phyloP scores from a whole-genome alignment of 92 coral and sea anemone species.

The Chrysogorgia sp. region DNA sequence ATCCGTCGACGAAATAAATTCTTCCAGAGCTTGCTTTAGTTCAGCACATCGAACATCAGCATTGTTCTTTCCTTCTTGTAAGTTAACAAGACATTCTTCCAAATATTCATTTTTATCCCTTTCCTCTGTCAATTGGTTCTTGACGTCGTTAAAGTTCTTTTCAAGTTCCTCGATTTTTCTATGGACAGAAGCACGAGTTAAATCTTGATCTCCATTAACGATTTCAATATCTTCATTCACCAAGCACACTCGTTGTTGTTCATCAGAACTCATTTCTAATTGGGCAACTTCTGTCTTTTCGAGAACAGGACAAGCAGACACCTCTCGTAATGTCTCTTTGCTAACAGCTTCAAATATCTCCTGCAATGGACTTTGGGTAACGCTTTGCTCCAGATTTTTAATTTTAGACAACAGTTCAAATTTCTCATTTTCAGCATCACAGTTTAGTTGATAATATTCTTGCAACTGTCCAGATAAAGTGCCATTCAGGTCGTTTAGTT shows the following conservation, averaged over 20 bases:
- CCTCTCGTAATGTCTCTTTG: background rate
- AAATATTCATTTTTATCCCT: slow-evolving; percentile 46
- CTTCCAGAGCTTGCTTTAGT: slow-evolving; percentile 89
- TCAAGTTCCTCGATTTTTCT: background rate
- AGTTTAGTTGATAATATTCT: no score
- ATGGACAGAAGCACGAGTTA: background rate
- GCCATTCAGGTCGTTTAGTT: background rate
- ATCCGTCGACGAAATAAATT: slow-evolving; percentile 89
- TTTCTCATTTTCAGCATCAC: background rate
- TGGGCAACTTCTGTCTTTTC: background rate
- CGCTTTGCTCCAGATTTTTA: background rate
- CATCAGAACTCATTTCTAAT: background rate
- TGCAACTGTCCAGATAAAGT: no score
- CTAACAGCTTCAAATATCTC: background rate
- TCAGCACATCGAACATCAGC: slow-evolving; percentile 51
- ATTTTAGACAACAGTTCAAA: background rate
- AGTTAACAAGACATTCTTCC: slow-evolving; percentile 56
- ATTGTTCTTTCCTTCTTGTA: slow-evolving; percentile 67
- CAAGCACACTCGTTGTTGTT: background rate
- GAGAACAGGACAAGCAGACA: background rate
- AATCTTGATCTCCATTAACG: background rate
- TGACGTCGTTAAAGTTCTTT: slow-evolving; percentile 14
- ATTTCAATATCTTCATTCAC: background rate
- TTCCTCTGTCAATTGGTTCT: slow-evolving; percentile 21
- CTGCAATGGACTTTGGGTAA: background rate